Conservation (phyloP, 1,140 invertebrate genomes). For the Thereuonema tuberculata region DNA sequence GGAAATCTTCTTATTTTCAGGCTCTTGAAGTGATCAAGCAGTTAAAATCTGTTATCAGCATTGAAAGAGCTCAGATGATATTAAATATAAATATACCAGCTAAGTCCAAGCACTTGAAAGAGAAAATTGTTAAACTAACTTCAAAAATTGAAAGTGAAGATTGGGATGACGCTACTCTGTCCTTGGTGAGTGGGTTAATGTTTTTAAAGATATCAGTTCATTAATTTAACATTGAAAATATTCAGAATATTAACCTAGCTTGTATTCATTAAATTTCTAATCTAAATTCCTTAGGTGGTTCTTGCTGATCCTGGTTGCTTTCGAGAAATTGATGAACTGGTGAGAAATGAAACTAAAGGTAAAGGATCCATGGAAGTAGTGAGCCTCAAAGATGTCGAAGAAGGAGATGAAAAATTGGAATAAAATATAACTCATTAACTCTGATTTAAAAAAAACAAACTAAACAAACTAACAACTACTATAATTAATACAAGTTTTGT, state of each 20-base stretch:
- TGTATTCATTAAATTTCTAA: too few relatives aligned
- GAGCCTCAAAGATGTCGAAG: constrained; percentile 79
- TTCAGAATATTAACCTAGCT: too few relatives aligned
- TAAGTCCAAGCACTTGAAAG: constrained; percentile 61
- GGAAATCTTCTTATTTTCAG: too few relatives aligned
- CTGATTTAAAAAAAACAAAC: background rate
- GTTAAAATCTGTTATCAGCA: constrained; percentile 68
- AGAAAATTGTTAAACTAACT: constrained; percentile 57
- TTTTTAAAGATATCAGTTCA: too few relatives aligned
- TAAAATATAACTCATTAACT: background rate
- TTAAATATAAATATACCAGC: constrained; percentile 55
- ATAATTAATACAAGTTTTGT: too few relatives aligned
- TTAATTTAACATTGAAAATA: too few relatives aligned
- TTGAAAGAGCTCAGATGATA: constrained; percentile 93
- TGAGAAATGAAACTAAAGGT: constrained; percentile 72
- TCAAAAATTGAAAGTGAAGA: constrained; percentile 64
- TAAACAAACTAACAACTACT: too few relatives aligned
- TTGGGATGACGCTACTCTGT: constrained; percentile 47
- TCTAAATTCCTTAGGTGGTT: too few relatives aligned
- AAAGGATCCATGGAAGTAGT: constrained; percentile 72
- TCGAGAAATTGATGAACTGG: constrained; percentile 67
- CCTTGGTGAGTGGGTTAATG: too few relatives aligned
- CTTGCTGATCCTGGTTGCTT: constrained; percentile 88
- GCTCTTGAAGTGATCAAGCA: constrained; percentile 87
- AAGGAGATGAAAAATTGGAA: constrained; percentile 65